Base-by-base conservation (phyloP, 2,113 vertebrate genomes). In the Microtus oregoni region DNA sequence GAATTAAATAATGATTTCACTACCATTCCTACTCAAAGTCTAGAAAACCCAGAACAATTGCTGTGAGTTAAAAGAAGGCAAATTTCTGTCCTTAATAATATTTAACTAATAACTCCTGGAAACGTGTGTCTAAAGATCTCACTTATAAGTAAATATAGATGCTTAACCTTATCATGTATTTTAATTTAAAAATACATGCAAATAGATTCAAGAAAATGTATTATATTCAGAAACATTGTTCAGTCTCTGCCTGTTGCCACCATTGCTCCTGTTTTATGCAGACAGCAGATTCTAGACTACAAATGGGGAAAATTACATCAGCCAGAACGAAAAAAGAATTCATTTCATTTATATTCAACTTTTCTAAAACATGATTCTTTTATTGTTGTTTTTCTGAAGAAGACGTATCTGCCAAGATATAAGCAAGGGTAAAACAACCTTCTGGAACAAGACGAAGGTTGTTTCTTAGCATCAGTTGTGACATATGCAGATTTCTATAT, bases 401-500 rank as follows among this genome's bases (percentile, higher is more conserved):
- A 86, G 22, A 30, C 8, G 47, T 81, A 63, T 92, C 44, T 96
- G 86, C 89, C 86, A 96, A 96, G 82, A 97, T 97, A 96, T 7
- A 44, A 5, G 0, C 26, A 32, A 38, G 41, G 26, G 38, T 92
- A 97, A 91, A 93, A 92, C 90, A 98, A 87, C 20, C 35, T 96
- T 94, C 8, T 77, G 55, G 92, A 86, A 24, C 50, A 22, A 32
- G 67, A 67, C 28, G 92, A 91, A 5, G 38, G 47, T 61, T 93
- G 93, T 75, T 90, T 89, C 38, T 89, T 86, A 95, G 75, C 58
- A 94, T 58, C n/a, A 35, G 35, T 92, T 91, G 28, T 97, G 90
- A 92, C 90, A 89, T 85, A 95, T 87, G 50, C n/a, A 92, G 89
- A 93, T 96, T 94, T 94, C 92, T 96, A 91, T 95, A 67, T 81